A percentile compares a stretch with the other conserved stretches of the same genome.
Evolutionary conservation across 2,113 vertebrate species (phyloP).

Genomic region (Alosa alosa): DNA sequence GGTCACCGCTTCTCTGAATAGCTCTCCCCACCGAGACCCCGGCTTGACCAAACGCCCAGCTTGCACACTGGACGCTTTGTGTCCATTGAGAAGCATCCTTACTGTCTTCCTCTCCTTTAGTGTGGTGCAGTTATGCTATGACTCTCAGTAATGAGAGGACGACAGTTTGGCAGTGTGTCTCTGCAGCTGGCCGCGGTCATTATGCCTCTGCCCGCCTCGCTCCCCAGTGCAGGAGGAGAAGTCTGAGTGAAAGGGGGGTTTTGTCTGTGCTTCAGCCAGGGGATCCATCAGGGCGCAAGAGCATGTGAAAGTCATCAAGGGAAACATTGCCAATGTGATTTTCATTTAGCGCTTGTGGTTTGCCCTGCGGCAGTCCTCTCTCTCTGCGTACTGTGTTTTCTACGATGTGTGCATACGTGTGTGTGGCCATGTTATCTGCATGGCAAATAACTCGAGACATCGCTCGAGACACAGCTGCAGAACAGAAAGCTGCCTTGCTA

Average conservation of each 20-base stretch:
- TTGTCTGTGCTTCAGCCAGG: not conserved
- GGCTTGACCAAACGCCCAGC: conserved; percentile 59
- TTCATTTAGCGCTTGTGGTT: conserved; percentile 9
- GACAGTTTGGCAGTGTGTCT: conserved; percentile 19
- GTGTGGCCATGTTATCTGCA: conserved; percentile 36
- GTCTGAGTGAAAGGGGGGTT: not conserved
- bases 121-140: not conserved
- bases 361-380: not conserved
- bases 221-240: not conserved
- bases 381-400: not conserved
- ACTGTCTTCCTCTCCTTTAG: conserved; percentile 34
- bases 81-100: conserved; percentile 50
- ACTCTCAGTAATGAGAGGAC: conserved; percentile 11
- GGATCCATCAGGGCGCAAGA: not conserved
- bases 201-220: not conserved
- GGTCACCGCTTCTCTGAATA: conserved; percentile 56
- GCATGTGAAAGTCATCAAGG: conserved; percentile 20
- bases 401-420: conserved; percentile 23
- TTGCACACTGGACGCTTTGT: conserved; percentile 69
- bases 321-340: conserved; percentile 9
- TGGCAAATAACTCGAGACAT: not conserved
- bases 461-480: not conserved
- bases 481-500: not conserved
- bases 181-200: conserved; percentile 7
- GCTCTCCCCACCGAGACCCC: conserved; percentile 54